Conservation (phyloP, 2,888 invertebrate genomes). For the Zele albiditarsus region DNA sequence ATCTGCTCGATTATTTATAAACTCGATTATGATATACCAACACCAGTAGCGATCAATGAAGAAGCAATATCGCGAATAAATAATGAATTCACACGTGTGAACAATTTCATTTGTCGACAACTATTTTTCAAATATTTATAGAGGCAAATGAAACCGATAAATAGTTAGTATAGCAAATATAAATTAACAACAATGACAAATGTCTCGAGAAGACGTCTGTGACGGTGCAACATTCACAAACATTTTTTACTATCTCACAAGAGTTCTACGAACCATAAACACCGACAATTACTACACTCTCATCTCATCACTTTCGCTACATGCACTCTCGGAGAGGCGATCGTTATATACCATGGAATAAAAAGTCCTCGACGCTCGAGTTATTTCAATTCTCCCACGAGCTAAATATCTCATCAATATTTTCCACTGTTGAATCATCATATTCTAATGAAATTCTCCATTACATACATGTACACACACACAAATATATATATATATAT, state of each 20-base stretch:
- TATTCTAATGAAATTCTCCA: background rate
- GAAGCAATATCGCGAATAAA: background rate
- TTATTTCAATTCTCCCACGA: constrained; percentile 21
- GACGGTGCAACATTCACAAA: background rate
- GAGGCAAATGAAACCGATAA: background rate
- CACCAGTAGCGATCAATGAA: background rate
- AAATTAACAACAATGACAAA: background rate
- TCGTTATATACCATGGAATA: constrained; percentile 49
- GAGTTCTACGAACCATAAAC: constrained; percentile 27
- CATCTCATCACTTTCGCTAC: constrained; percentile 51
- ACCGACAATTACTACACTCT: constrained; percentile 30
- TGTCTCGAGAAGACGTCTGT: background rate
- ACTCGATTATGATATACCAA: too few species aligned
- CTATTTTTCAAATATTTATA: background rate
- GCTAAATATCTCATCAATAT: constrained; percentile 5
- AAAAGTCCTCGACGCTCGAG: constrained; percentile 20
- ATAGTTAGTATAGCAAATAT: background rate
- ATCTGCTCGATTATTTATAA: too few species aligned
- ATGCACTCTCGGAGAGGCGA: constrained; percentile 46
- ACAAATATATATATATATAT: background rate
- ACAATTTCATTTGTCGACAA: background rate
- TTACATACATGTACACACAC: background rate
- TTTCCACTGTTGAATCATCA: background rate
- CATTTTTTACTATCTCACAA: constrained; percentile 20
- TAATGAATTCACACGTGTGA: background rate